Base-by-base conservation (phyloP, 2,888 invertebrate species). In the Leucozona laternaria region DNA sequence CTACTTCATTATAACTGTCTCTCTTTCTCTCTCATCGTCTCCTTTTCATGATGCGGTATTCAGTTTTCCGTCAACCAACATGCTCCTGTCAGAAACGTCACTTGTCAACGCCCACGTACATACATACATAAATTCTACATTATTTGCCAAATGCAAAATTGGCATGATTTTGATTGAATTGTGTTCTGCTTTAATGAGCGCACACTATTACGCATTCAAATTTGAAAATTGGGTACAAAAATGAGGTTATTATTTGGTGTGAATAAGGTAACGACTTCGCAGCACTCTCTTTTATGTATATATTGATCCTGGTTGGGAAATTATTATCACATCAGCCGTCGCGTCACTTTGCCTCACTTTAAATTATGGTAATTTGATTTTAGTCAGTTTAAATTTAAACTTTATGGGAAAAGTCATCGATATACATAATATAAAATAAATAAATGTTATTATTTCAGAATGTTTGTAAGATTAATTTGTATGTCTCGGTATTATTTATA, bases 141-240 rank as follows among this genome's bases (percentile, higher is more conserved):
- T 15, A 53, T 73, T 79, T 20, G 11, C 50, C 70, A 75, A 79
- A 79, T 80, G 58, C 66, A 43, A 77, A 80, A 80, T 85, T 85
- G 80, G 84, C 76, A 85, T 79, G 72, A 80, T 80, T 80, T 80
- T 80, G 84, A 85, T 85, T 85, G 84, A 85, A 85, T 85, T 85
- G 80, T 79, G 80, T 80, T 80, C 60, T 70, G 70, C 79, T 84
- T 84, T 79, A 79, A 84, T 84, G 70, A 62, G 62, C 17, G 75
- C 48, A 66, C 66, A 71, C 66, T 60, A 72, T 76, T 85, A 76
- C 57, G 71, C 80, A 77, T 80, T 80, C 66, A 72, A 77, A 77
- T 80, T 80, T 80, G 57, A 72, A 71, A 85, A 85, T 85, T 85
- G 64, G 64, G 72, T 80, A 43, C 48, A 43, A 66, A 25, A 78